Evolutionary conservation across 2,797 vertebrate genomes (phyloP).

Genomic region (Epinephelus coioides): DNA sequence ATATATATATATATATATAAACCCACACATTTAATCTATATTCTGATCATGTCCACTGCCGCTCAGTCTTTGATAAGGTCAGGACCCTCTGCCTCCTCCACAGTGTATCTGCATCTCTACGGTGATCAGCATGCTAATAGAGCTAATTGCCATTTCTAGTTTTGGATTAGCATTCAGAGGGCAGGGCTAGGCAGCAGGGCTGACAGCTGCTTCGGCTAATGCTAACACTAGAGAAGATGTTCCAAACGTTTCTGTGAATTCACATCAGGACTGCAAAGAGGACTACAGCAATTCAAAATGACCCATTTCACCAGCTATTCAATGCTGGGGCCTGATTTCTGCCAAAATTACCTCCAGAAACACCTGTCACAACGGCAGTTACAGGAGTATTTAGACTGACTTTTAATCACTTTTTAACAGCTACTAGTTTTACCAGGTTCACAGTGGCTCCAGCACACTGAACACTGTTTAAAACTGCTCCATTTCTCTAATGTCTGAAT

Average conservation of each 20-base stretch:
- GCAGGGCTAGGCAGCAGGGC: slow-evolving; percentile 21
- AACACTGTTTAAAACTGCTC: neutral
- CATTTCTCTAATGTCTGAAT: neutral
- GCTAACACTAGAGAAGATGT: slow-evolving; percentile 20
- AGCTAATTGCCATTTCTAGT: slow-evolving; percentile 75
- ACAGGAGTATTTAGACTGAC: neutral
- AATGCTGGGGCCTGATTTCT: slow-evolving; percentile 3
- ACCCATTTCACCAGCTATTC: neutral
- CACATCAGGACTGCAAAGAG: neutral
- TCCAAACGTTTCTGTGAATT: slow-evolving; percentile 20
- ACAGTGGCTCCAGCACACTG: neutral
- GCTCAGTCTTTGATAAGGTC: slow-evolving; percentile 82
- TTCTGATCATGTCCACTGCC: slow-evolving; percentile 62
- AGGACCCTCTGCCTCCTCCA: slow-evolving; percentile 68
- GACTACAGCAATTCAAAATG: neutral
- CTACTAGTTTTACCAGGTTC: neutral
- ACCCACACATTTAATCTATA: slow-evolving; percentile 52
- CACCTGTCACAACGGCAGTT: neutral
- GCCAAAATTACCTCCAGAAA: neutral
- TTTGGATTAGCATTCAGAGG: slow-evolving; percentile 69
- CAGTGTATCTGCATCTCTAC: slow-evolving; percentile 59
- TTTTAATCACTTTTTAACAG: neutral
- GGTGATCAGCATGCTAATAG: slow-evolving; percentile 80
- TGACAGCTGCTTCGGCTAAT: slow-evolving; percentile 30
- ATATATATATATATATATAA: too few relatives aligned